phyloP scores from a whole-genome alignment of 2,797 vertebrate species.

The Spatula versicolor region DNA sequence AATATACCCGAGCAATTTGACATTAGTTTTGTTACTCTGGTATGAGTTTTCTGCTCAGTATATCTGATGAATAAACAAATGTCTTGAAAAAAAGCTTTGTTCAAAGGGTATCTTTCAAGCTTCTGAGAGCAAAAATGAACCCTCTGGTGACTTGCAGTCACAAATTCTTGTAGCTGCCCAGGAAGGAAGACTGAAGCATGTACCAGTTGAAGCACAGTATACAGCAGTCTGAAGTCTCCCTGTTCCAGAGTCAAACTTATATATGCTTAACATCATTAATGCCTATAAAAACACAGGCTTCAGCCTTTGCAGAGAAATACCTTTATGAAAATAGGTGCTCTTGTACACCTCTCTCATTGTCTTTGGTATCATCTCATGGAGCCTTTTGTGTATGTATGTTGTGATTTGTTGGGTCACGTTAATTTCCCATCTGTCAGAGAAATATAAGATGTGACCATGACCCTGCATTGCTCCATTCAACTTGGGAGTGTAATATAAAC shows the following conservation, averaged over 20 bases:
- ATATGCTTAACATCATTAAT: neutral
- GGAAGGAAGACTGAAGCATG: constrained; percentile 4
- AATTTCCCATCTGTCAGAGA: constrained; percentile 51
- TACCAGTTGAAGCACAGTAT: neutral
- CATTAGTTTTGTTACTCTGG: neutral
- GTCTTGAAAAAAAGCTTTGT: no score
- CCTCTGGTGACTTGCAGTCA: neutral
- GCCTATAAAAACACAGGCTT: neutral
- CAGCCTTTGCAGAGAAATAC: neutral
- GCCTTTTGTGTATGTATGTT: neutral
- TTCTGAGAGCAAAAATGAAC: neutral
- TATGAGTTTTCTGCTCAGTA: neutral
- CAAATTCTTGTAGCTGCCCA: neutral
- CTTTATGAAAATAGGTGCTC: neutral
- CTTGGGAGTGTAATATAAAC: constrained; percentile 30
- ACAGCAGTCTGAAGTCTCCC: neutral
- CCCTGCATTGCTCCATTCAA: neutral
- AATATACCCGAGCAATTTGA: neutral
- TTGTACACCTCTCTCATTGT: neutral
- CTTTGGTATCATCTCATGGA: neutral
- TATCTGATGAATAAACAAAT: neutral
- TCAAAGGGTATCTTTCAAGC: neutral
- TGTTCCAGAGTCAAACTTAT: neutral
- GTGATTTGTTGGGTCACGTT: constrained; percentile 20
- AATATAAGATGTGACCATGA: constrained; percentile 15